Evolutionary conservation across 2,113 vertebrate genomes (phyloP), one percentile per base, ranked within the genome.

Genomic region (Entomyzon cyanotis): DNA sequence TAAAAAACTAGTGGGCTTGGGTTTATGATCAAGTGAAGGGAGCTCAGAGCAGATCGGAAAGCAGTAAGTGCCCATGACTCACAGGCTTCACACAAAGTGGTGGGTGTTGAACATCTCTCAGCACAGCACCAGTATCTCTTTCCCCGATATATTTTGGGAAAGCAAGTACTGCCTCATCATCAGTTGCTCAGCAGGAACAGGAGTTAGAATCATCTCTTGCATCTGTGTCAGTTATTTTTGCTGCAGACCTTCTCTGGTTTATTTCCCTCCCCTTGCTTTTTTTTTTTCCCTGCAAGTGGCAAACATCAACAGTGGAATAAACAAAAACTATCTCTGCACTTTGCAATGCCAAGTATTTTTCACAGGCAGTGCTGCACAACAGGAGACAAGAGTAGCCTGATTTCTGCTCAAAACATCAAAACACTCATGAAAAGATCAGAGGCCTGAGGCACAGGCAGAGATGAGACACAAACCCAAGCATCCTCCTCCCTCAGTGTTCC

Each of bases 181-280:
- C 81, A 79, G 93, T 97, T 96, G 93, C 89, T 96, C 95, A 96
- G 95, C 94, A 96, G 85, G 67, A 93, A 90, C 59, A 81, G 71
- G 12, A 96, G 75, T 56, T 46, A 37, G 64, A 67, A 56, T 93
- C 86, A 78, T 71, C 64, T 46, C 82, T 41, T 39, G 67, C 93
- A 94, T 90, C 74, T 73, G 62, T 93, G 91, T 69, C 93, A 90
- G 93, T 90, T 96, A 93, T 89, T 93, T 89, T 92, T 60, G 84
- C 70, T 37, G 21, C 42, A 20, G 39, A 81, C 12, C 58, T 81
- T 77, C 56, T 35, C 41, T 5, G 33, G 11, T 67, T 95, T 44
- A 31, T 37, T 47, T 59, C 37, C 63, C 64, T 33, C 20, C 39
- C 5, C 25, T 17, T 11, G 2, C 3, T 4, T 24, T 47, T 37